These are phyloP conservation scores for Zaprionus obscuricornis DNA, from an alignment of 2,888 invertebrate genomes.

Conservation along the genomic window DNA sequence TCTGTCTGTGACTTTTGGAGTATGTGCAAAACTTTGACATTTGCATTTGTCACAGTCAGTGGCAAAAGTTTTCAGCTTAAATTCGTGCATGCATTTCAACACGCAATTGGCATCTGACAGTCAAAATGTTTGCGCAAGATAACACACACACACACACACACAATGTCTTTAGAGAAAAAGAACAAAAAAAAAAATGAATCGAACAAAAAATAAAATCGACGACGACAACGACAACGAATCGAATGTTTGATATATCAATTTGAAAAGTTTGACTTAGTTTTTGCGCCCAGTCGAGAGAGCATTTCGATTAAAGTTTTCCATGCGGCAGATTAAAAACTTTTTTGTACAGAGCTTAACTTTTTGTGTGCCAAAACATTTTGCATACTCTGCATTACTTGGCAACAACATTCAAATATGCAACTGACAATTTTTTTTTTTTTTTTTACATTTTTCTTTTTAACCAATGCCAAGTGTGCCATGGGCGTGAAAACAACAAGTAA, in stretches of 20 bases:
- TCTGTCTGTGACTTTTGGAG: background rate
- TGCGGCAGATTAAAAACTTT: constrained; percentile 77
- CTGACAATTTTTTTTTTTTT: constrained; percentile 10
- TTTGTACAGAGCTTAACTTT: constrained; percentile 49
- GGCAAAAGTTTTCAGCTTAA: constrained; percentile 74
- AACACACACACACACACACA: constrained; percentile 22
- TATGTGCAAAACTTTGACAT: constrained; percentile 62
- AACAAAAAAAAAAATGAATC: background rate
- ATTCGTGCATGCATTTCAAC: constrained; percentile 74
- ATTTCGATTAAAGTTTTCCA: constrained; percentile 76
- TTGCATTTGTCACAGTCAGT: constrained; percentile 72
- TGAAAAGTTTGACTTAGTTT: constrained; percentile 77
- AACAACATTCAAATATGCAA: constrained; percentile 39
- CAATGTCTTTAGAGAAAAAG: background rate
- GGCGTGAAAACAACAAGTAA: constrained; percentile 22
- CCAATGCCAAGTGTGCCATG: constrained; percentile 55
- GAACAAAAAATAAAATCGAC: background rate
- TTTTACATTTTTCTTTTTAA: constrained; percentile 14
- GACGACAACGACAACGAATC: constrained; percentile 51
- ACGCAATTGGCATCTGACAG: constrained; percentile 75
- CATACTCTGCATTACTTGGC: constrained; percentile 57
- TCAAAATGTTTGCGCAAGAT: constrained; percentile 65
- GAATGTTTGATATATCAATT: constrained; percentile 79
- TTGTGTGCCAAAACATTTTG: constrained; percentile 45
- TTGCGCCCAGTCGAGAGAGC: constrained; percentile 36